Evolutionary conservation across 2,797 vertebrate genomes (phyloP).

Genomic region (Muscicapa striata): DNA sequence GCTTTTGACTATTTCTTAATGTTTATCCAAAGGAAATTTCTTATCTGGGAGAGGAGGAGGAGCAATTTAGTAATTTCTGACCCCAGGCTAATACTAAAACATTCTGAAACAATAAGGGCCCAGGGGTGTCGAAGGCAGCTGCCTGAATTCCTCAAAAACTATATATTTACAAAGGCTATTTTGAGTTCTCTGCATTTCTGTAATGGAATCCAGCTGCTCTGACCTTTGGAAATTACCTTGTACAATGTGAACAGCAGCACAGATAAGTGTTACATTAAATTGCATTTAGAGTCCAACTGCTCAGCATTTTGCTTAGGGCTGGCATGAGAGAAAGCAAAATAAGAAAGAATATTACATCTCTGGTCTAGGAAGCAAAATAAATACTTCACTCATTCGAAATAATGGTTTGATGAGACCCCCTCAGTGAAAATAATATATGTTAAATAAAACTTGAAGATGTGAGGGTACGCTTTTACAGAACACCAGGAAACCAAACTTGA

Average conservation of each 20-base stretch:
- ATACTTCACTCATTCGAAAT: neutral
- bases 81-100: slow-evolving; percentile 72
- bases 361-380: neutral
- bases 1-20: slow-evolving; percentile 69
- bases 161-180: slow-evolving; percentile 68
- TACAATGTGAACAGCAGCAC: slow-evolving; percentile 74
- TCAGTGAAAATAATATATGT: neutral
- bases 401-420: slow-evolving; percentile 30
- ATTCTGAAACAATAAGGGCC: slow-evolving; percentile 72
- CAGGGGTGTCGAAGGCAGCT: slow-evolving; percentile 68
- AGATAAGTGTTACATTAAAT: slow-evolving; percentile 69
- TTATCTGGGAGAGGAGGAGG: slow-evolving; percentile 31
- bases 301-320: neutral
- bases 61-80: slow-evolving; percentile 73
- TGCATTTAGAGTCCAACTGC: slow-evolving; percentile 63
- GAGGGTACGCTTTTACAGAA: fast-evolving
- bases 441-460: neutral
- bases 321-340: neutral
- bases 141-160: slow-evolving; percentile 75
- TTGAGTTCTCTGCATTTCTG: slow-evolving; percentile 64
- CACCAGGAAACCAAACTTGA: neutral
- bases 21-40: slow-evolving; percentile 68
- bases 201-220: slow-evolving; percentile 79
- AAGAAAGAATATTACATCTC: neutral
- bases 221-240: slow-evolving; percentile 72